Evolutionary conservation across 2,888 invertebrate species (phyloP), one percentile per base, ranked within the genome.

Genomic region (Xestia ashworthii): DNA sequence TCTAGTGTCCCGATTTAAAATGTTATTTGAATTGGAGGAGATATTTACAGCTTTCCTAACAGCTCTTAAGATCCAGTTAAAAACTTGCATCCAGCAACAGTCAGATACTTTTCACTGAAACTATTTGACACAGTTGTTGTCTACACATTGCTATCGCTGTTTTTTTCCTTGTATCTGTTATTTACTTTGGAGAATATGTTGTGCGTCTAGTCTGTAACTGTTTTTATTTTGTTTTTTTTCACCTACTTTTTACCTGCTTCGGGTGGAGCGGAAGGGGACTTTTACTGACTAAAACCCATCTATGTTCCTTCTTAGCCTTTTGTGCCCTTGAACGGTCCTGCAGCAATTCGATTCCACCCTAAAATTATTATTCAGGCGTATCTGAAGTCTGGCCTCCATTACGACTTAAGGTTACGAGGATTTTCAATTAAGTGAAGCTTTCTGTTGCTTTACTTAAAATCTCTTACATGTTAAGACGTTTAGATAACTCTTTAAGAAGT

Each of bases 351-450:
- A 32, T 3, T 32, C 3, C 3, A 32, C 8, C n/a, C 19, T 70
- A 25, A 12, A 70, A 58, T 70, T 68, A 58, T 70, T 68, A 67
- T 72, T 68, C 16, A 67, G 5, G 14, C n/a, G 19, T 19, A 25
- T 74, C 44, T 22, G n/a, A 4, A 73, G 25, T 60, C n/a, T 25
- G 5, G 16, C 41, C 19, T 41, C 71, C 5, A 65, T 12, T 55
- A 19, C 2, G 16, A 6, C 8, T 41, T 38, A 1, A 44, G 38
- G 46, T 22, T 46, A 55, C 8, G 25, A 77, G 46, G 55, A 32
- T 48, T 58, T 66, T 25, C 77, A 66, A 77, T 65, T 66, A 48
- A 8, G 9, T 25, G 22, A 5, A 12, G 8, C 38, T 22, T 66
- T 22, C 41, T 25, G 22, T 5, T 22, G 8, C 38, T 2, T 12